Evolutionary conservation across 23 tunicate genomes (phyloP), one percentile per base, ranked within the genome.

Genomic region (Clavelina lepadiformis): DNA sequence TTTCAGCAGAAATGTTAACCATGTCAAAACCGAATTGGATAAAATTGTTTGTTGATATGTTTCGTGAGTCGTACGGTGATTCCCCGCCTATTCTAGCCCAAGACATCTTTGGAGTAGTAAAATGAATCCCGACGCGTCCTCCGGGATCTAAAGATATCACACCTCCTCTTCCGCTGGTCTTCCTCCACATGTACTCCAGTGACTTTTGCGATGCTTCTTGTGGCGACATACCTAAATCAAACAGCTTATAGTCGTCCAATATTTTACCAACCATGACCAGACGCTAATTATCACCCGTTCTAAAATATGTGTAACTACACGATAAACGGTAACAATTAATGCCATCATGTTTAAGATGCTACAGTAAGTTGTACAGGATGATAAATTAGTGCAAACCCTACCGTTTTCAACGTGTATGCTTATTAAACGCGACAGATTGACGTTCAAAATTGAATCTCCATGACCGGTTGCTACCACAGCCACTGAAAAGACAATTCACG

Each of bases 381-480:
- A 11, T 44, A 15, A 11, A 44, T 11, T 44, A 11, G 13, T 44
- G 15, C 13, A 44, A 44, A 13, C 13, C 15, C 15, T n/a, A n/a
- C n/a, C n/a, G n/a, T n/a, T n/a, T n/a, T 81, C 73, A 25, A 72
- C 68, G 49, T 72, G 33, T 7, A 63, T 19, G 32, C 58, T 44
- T 23, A 71, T 49, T 31, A 64, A 19, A 53, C 79, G 33, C 33
- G 88, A 79, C 4, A 81, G 61, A 8, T 36, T 56, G n/a, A 81
- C 73, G 54, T 72, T 81, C 77, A 72, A 52, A 47, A 81, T 81
- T 3, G 88, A 72, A 72, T 81, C 88, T 18, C 88, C 88, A 26
- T 81, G 88, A 1, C 88, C 88, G 13, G 88, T 81, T 24, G 88
- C 62, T 0, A 79, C 72, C 20, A 81, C 69, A 24, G 88, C 88